A percentile compares a stretch with the other conserved stretches of the same genome.
These are phyloP conservation scores for Pinctada fucata DNA, from an alignment of 2,888 invertebrate species.

Conservation along the genomic window DNA sequence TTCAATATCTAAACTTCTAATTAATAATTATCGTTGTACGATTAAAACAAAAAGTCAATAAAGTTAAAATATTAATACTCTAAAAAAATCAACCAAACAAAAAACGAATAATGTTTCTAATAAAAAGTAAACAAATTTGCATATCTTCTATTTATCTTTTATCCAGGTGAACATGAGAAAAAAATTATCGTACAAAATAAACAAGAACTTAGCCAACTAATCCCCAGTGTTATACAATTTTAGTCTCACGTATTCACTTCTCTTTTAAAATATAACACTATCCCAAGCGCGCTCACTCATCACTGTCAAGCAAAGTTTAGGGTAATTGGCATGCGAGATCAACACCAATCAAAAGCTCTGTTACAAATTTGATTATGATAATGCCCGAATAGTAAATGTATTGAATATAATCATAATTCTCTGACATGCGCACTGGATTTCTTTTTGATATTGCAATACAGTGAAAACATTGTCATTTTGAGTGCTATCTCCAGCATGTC, in stretches of 20 bases:
- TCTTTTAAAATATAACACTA: conserved; percentile 11
- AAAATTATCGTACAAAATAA: neutral
- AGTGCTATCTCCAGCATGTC: conserved; percentile 38
- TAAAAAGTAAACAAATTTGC: too few relatives aligned
- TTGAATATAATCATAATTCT: conserved; percentile 44
- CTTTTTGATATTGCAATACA: conserved; percentile 36
- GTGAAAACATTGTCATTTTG: conserved; percentile 39
- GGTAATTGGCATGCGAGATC: conserved; percentile 37
- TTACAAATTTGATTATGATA: conserved; percentile 44
- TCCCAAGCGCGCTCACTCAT: conserved; percentile 10
- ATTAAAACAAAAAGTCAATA: too few relatives aligned
- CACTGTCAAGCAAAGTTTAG: conserved; percentile 14
- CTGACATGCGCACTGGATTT: conserved; percentile 43
- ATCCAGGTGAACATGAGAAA: too few relatives aligned
- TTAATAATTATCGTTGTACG: too few relatives aligned
- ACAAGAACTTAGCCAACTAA: neutral
- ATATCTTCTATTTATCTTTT: too few relatives aligned
- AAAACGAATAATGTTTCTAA: too few relatives aligned
- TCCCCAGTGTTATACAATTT: neutral
- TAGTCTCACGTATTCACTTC: neutral
- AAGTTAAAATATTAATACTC: too few relatives aligned
- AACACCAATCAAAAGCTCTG: conserved; percentile 43
- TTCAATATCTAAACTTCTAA: too few relatives aligned
- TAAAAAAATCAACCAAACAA: too few relatives aligned
- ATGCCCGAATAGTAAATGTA: conserved; percentile 35